A percentile compares a stretch with the other conserved stretches of the same genome.
phyloP scores from a whole-genome alignment of 2,113 vertebrate genomes.

The Cyprinus carpio region DNA sequence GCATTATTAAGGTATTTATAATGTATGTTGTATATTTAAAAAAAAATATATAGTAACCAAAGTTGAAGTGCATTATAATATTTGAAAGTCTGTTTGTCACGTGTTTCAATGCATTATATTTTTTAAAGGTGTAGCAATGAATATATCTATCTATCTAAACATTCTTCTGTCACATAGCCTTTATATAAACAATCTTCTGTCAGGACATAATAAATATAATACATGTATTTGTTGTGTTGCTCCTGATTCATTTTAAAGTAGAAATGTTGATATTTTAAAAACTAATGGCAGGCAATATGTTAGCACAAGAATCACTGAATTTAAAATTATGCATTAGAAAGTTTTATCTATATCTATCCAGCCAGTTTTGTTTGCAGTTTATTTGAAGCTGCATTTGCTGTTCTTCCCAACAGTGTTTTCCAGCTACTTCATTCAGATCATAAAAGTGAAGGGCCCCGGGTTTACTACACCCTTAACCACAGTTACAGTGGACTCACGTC shows the following conservation, averaged over 20 bases:
- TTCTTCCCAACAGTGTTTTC: constrained; percentile 61
- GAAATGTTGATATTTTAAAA: not conserved
- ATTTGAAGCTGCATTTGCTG: constrained; percentile 57
- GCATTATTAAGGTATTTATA: no score
- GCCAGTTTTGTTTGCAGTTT: not conserved
- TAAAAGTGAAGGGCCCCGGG: constrained; percentile 70
- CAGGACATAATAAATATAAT: not conserved
- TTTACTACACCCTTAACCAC: constrained; percentile 74
- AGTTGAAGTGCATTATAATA: no score
- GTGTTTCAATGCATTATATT: no score
- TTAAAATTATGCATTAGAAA: not conserved
- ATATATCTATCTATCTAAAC: no score
- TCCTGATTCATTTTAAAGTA: not conserved
- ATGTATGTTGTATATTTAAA: no score
- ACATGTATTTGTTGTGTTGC: not conserved
- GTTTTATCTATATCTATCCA: not conserved
- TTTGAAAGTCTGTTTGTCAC: no score
- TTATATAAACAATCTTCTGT: no score
- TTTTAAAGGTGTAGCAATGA: no score
- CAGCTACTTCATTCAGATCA: constrained; percentile 74
- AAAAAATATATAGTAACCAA: no score
- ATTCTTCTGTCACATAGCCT: not conserved
- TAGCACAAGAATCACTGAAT: not conserved
- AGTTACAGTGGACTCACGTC: constrained; percentile 74
- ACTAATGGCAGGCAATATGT: not conserved